These are phyloP conservation scores for Pteruthius melanotis DNA, from an alignment of 2,113 vertebrate species.

Conservation along the genomic window DNA sequence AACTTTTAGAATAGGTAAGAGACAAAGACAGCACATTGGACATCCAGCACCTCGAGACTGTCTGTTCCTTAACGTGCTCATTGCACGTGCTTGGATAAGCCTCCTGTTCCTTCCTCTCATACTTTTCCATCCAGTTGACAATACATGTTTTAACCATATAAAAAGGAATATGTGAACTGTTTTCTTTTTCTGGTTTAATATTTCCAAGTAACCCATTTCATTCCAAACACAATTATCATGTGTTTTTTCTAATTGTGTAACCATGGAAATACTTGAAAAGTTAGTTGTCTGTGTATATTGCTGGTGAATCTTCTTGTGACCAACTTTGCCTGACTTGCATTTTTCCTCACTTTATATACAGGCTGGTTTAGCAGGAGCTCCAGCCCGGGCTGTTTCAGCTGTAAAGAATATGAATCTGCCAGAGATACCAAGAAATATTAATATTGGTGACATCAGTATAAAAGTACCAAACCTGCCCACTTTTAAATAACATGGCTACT, in stretches of 20 bases:
- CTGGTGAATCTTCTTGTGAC: neutral
- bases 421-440: slow-evolving; percentile 99
- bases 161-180: slow-evolving; percentile 69
- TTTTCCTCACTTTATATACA: slow-evolving; percentile 81
- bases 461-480: slow-evolving; percentile 99
- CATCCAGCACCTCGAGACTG: neutral
- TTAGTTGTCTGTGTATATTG: slow-evolving; percentile 41
- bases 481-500: slow-evolving; percentile 90
- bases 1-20: slow-evolving; percentile 9
- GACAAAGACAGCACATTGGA: slow-evolving; percentile 26
- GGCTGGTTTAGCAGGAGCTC: slow-evolving; percentile 98
- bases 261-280: slow-evolving; percentile 50
- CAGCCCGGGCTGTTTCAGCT: slow-evolving; percentile 97
- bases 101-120: neutral
- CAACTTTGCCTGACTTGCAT: slow-evolving; percentile 64
- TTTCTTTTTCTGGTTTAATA: slow-evolving; percentile 73
- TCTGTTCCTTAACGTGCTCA: neutral
- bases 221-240: slow-evolving; percentile 67
- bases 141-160: slow-evolving; percentile 62
- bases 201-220: slow-evolving; percentile 77
- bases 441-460: slow-evolving; percentile 99
- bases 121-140: slow-evolving; percentile 63
- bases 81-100: neutral
- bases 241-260: slow-evolving; percentile 68
- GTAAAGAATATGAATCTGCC: slow-evolving; percentile 99